Conservation (phyloP, 2,797 vertebrate genomes). For the Sorex maritimensis region DNA sequence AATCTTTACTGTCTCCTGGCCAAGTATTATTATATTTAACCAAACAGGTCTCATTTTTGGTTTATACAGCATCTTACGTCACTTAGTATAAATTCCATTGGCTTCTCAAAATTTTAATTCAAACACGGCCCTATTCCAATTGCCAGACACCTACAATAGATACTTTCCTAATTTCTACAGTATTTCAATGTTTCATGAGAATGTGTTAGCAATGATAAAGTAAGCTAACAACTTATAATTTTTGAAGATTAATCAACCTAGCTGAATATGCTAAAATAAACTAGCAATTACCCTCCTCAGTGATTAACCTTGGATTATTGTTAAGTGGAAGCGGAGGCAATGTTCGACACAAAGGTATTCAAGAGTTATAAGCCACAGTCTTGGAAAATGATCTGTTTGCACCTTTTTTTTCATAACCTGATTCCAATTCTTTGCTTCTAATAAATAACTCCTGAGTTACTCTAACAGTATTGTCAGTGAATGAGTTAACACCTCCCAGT, state of each 20-base stretch:
- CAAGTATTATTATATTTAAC: not conserved
- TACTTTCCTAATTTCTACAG: conserved; percentile 21
- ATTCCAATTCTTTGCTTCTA: not conserved
- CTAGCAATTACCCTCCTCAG: not conserved
- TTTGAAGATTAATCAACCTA: not conserved
- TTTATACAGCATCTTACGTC: not conserved
- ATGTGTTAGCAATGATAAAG: conserved; percentile 28
- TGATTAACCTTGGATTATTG: not conserved
- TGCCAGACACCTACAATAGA: not conserved
- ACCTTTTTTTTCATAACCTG: not conserved
- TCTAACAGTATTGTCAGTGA: conserved; percentile 7
- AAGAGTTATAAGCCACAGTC: not conserved
- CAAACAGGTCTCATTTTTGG: not conserved
- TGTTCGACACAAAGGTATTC: not conserved
- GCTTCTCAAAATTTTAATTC: not conserved
- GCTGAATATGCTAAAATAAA: not conserved
- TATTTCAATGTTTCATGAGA: conserved; percentile 28
- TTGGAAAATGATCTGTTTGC: not conserved
- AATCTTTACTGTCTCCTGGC: no score
- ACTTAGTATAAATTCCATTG: not conserved
- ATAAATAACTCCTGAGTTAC: not conserved
- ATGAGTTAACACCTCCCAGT: not conserved
- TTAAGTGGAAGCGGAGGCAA: not conserved
- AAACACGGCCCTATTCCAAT: not conserved
- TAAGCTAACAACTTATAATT: not conserved